Evolutionary conservation across 2,797 vertebrate genomes (phyloP).

Genomic region (Synaphobranchus kaupii): DNA sequence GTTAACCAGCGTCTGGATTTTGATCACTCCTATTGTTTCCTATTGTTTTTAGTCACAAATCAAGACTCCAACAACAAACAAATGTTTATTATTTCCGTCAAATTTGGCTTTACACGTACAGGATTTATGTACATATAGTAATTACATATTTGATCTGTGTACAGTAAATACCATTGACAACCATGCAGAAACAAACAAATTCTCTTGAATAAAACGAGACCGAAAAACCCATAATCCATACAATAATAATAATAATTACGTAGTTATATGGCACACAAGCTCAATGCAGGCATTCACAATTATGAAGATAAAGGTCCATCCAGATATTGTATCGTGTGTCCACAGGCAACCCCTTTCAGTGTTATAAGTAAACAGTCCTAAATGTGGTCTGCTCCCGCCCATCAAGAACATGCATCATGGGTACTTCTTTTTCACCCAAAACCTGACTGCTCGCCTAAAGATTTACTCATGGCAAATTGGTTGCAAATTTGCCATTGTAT

Average conservation of each 20-base stretch:
- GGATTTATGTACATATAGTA: constrained; percentile 49
- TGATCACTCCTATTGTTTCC: background rate
- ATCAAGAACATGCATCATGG: background rate
- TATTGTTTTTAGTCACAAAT: constrained; percentile 29
- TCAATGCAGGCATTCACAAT: constrained; percentile 10
- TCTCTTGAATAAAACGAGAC: background rate
- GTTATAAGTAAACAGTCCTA: background rate
- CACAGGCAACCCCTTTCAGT: background rate
- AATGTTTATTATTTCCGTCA: constrained; percentile 9
- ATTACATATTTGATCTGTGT: constrained; percentile 46
- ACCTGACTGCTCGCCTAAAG: background rate
- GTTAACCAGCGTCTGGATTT: background rate
- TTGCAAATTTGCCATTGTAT: background rate
- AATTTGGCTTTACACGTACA: constrained; percentile 25
- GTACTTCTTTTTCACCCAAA: background rate
- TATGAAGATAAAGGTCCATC: background rate
- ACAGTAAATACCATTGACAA: constrained; percentile 50
- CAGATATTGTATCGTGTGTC: background rate
- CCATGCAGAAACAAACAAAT: constrained; percentile 46
- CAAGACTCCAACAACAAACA: background rate
- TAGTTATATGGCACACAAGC: constrained; percentile 24
- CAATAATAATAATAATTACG: background rate
- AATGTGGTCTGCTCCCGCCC: background rate
- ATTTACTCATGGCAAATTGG: background rate
- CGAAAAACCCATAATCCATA: constrained; percentile 13